A percentile compares a stretch with the other conserved stretches of the same genome.
phyloP scores from a whole-genome alignment of 2,888 invertebrate genomes.

The Ophraella communa region DNA sequence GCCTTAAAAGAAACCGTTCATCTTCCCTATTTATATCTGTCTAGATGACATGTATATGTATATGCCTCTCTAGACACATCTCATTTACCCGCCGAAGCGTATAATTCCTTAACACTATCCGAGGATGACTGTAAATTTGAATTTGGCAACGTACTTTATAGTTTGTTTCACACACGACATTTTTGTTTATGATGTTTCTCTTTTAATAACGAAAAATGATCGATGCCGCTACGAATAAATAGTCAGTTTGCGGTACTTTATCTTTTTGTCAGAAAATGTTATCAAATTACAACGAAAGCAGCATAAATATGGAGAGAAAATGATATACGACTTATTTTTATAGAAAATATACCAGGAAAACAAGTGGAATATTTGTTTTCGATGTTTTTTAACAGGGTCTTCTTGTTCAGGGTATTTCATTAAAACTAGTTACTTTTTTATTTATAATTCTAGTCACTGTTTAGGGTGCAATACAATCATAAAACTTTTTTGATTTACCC shows the following conservation, averaged over 20 bases:
- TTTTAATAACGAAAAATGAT: conserved; percentile 16
- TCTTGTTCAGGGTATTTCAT: too few relatives aligned
- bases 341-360: too few relatives aligned
- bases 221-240: conserved; percentile 5
- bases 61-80: conserved; percentile 58
- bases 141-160: conserved; percentile 51
- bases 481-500: too few relatives aligned
- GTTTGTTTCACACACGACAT: conserved; percentile 40
- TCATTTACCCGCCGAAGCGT: conserved; percentile 45
- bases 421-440: too few relatives aligned
- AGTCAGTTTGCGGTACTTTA: not conserved
- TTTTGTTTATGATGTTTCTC: conserved; percentile 17
- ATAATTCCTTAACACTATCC: conserved; percentile 65
- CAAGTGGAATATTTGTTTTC: too few relatives aligned
- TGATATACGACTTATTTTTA: too few relatives aligned
- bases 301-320: too few relatives aligned
- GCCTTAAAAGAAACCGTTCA: conserved; percentile 52
- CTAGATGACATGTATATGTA: conserved; percentile 58
- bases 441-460: too few relatives aligned
- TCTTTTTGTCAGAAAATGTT: too few relatives aligned
- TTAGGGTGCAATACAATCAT: too few relatives aligned
- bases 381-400: too few relatives aligned
- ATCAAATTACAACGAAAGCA: too few relatives aligned
- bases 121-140: conserved; percentile 58
- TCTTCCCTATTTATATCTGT: conserved; percentile 58